Percentiles rank a stretch among this genome's conserved stretches.
phyloP scores from a whole-genome alignment of 2,888 invertebrate genomes.

The Andricus quercusramuli region DNA sequence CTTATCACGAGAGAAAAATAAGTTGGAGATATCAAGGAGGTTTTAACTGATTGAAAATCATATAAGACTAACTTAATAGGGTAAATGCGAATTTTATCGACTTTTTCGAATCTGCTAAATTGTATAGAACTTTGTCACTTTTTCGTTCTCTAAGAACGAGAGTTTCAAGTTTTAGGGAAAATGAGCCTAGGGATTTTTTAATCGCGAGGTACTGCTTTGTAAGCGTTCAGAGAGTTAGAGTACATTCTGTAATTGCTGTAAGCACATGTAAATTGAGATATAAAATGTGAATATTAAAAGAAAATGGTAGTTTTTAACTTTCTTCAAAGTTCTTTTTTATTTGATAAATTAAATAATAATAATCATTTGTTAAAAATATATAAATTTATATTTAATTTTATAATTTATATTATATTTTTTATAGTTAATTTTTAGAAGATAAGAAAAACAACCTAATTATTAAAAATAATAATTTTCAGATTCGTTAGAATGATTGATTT shows the following conservation, averaged over 20 bases:
- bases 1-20: slow-evolving; percentile 4
- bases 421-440: not conserved
- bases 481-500: too few species aligned
- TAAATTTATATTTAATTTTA: too few species aligned
- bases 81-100: slow-evolving; percentile 3
- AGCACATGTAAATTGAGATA: not conserved
- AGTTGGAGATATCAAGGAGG: slow-evolving; percentile 23
- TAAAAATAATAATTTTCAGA: too few species aligned
- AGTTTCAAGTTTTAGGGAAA: slow-evolving; percentile 7
- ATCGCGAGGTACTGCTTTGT: not conserved
- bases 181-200: slow-evolving; percentile 11
- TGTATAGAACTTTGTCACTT: not conserved
- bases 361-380: too few species aligned
- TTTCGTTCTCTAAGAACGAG: slow-evolving; percentile 3
- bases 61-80: slow-evolving; percentile 34
- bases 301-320: not conserved
- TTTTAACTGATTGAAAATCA: not conserved
- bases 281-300: not conserved
- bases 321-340: not conserved
- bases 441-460: not conserved
- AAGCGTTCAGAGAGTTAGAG: not conserved
- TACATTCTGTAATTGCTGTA: slow-evolving; percentile 19
- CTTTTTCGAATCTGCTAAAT: slow-evolving; percentile 6
- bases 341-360: too few species aligned
- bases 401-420: not conserved